Conservation (phyloP, 1,140 invertebrate genomes). For the Oryctes rhinoceros region DNA sequence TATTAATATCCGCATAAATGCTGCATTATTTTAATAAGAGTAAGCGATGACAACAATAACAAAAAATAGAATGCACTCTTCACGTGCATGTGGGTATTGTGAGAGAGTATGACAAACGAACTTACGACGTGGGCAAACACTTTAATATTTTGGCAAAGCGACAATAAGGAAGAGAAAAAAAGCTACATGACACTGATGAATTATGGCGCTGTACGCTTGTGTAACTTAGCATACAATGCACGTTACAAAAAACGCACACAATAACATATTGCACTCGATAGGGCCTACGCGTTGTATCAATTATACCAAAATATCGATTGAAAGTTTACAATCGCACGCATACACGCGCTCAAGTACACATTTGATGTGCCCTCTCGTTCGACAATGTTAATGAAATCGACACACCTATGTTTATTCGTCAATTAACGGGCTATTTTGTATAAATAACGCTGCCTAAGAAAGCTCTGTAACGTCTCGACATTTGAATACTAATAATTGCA, state of each 20-base stretch:
- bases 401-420: constrained; percentile 30
- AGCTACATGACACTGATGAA: constrained; percentile 27
- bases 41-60: background rate
- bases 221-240: constrained; percentile 32
- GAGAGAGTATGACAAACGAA: background rate
- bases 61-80: background rate
- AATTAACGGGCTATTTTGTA: constrained; percentile 9
- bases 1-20: too few relatives aligned
- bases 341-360: background rate
- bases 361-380: background rate
- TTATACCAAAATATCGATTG: constrained; percentile 23
- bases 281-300: constrained; percentile 17
- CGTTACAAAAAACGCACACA: constrained; percentile 30
- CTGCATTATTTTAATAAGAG: background rate
- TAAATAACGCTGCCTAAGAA: background rate
- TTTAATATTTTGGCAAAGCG: constrained; percentile 36
- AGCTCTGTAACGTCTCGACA: background rate
- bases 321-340: background rate
- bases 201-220: constrained; percentile 10
- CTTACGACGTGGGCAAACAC: constrained; percentile 30
- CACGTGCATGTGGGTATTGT: background rate
- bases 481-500: background rate
- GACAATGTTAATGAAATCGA: constrained; percentile 20
- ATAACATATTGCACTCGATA: constrained; percentile 32
- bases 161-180: constrained; percentile 31